phyloP scores from a whole-genome alignment of 2,113 vertebrate genomes.

The Mystacornis crossleyi region DNA sequence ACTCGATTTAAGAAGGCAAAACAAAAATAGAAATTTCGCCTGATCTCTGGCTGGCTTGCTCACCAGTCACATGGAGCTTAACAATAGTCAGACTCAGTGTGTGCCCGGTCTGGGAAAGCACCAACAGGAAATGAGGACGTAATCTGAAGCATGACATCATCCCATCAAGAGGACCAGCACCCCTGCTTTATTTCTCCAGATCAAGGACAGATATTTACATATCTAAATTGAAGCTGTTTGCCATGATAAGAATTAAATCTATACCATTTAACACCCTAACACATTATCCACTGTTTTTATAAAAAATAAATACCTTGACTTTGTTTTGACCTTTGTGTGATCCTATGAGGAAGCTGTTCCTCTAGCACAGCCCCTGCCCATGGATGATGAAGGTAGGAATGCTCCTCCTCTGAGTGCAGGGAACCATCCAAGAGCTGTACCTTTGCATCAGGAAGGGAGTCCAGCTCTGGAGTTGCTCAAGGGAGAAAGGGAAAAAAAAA shows the following conservation, averaged over 20 bases:
- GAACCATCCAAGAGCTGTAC: background rate
- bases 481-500: background rate
- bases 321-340: background rate
- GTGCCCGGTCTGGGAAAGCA: background rate
- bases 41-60: background rate
- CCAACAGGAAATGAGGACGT: background rate
- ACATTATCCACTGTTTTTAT: background rate
- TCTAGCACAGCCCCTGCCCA: background rate
- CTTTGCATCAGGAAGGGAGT: background rate
- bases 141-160: background rate
- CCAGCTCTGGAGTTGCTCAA: background rate
- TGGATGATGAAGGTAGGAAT: background rate
- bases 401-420: background rate
- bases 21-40: background rate
- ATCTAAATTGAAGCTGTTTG: background rate
- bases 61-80: background rate
- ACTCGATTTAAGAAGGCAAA: background rate
- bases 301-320: background rate
- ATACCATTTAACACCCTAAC: background rate
- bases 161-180: background rate
- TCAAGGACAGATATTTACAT: background rate
- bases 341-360: background rate
- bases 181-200: background rate
- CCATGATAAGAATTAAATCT: background rate
- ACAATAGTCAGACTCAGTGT: background rate